Evolutionary conservation across 1,140 invertebrate genomes (phyloP).

Genomic region (Ceratina japonica): DNA sequence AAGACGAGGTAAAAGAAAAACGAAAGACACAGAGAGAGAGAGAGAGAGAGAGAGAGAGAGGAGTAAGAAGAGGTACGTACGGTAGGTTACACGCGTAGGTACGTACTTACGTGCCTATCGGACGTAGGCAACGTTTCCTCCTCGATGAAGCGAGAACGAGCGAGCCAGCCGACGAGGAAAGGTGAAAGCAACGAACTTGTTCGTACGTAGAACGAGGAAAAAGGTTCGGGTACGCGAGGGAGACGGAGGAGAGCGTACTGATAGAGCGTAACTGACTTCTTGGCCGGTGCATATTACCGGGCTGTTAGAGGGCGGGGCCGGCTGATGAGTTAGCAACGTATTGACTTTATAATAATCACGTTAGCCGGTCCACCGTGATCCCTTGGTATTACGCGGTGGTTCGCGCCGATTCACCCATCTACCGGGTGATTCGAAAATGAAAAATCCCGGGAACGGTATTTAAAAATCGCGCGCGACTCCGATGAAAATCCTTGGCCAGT

Average conservation of each 20-base stretch:
- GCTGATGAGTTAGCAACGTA: constrained; percentile 80
- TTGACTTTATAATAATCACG: constrained; percentile 80
- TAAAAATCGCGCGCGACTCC: background rate
- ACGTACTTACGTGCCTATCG: constrained; percentile 58
- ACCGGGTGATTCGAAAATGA: constrained; percentile 61
- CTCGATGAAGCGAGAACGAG: constrained; percentile 26
- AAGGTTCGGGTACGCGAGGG: background rate
- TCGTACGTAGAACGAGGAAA: constrained; percentile 18
- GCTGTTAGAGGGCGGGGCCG: constrained; percentile 78
- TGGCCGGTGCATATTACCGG: constrained; percentile 78
- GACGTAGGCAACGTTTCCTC: constrained; percentile 43
- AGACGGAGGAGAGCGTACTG: constrained; percentile 25
- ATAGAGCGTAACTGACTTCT: constrained; percentile 77
- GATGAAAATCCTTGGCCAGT: too few species aligned
- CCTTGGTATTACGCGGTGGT: constrained; percentile 70
- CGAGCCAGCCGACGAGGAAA: background rate
- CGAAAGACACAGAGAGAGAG: background rate
- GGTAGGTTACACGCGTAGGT: constrained; percentile 63
- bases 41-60: background rate
- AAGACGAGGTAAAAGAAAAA: background rate
- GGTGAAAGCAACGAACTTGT: background rate
- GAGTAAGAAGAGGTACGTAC: constrained; percentile 40
- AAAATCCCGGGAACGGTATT: background rate
- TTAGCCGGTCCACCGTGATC: constrained; percentile 72
- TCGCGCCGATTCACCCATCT: constrained; percentile 68